phyloP scores from a whole-genome alignment of 2,888 invertebrate species.

The Antheraea yamamai region DNA sequence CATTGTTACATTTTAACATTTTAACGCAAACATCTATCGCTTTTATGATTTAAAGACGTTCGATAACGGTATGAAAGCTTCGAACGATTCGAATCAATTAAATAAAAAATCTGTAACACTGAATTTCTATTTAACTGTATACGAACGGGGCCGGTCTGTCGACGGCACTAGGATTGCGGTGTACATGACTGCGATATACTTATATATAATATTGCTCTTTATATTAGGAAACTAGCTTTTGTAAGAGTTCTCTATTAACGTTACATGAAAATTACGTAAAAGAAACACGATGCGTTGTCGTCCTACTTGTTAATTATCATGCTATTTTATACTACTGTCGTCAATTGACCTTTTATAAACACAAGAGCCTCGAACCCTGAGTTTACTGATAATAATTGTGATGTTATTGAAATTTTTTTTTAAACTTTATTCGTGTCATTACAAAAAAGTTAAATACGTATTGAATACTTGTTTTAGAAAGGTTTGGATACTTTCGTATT shows the following conservation, averaged over 20 bases:
- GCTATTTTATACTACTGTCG: too few relatives aligned
- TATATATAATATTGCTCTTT: conserved; percentile 37
- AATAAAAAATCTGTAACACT: background rate
- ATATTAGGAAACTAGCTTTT: conserved; percentile 41
- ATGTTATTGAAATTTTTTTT: too few relatives aligned
- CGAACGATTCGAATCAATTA: background rate
- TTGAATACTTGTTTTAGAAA: too few relatives aligned
- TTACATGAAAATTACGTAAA: conserved; percentile 10
- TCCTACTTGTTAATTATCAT: background rate
- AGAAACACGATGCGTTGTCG: background rate
- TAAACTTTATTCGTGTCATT: too few relatives aligned
- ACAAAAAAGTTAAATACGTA: too few relatives aligned
- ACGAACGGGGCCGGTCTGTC: conserved; percentile 40
- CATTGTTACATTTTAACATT: background rate
- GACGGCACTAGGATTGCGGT: conserved; percentile 51
- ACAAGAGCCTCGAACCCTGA: too few relatives aligned
- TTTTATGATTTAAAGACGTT: background rate
- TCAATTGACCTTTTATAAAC: too few relatives aligned
- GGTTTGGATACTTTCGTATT: too few relatives aligned
- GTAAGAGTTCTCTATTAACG: conserved; percentile 25
- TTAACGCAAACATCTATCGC: background rate
- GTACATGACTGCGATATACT: conserved; percentile 52
- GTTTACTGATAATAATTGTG: too few relatives aligned
- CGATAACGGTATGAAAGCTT: background rate
- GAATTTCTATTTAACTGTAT: conserved; percentile 13